phyloP scores from a whole-genome alignment of 37 sponge, comb jelly and placozoan genomes.

The Tethya wilhelma region DNA sequence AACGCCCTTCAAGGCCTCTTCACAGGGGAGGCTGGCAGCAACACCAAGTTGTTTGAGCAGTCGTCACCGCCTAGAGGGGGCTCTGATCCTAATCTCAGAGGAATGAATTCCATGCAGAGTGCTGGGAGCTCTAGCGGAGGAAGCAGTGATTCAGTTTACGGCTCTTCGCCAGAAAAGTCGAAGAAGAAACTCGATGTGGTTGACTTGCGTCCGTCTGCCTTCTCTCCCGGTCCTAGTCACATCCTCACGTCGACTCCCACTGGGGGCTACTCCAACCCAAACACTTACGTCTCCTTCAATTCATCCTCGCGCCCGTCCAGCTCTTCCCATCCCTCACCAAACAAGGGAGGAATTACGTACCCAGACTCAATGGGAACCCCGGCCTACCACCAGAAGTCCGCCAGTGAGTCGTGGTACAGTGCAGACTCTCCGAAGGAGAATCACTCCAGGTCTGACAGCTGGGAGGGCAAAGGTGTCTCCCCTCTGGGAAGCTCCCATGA shows the following conservation, averaged over 20 bases:
- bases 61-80: neutral
- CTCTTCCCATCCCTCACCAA: neutral
- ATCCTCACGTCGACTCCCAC: neutral
- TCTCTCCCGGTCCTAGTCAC: neutral
- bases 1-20: conserved; percentile 62
- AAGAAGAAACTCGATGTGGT: conserved; percentile 49
- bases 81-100: neutral
- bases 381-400: conserved; percentile 10
- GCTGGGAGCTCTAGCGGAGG: conserved; percentile 17
- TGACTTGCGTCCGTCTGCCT: conserved; percentile 54
- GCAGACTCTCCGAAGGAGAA: conserved; percentile 39
- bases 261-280: neutral
- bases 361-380: conserved; percentile 19
- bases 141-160: conserved; percentile 23
- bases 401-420: conserved; percentile 24
- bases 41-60: conserved; percentile 3
- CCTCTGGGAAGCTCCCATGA: neutral
- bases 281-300: conserved; percentile 18
- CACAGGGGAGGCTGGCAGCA: neutral
- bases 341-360: neutral
- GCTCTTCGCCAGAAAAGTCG: neutral
- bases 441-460: conserved; percentile 16
- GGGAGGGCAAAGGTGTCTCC: conserved; percentile 2
- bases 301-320: neutral
- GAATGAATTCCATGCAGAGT: neutral